phyloP scores from a whole-genome alignment of 2,888 invertebrate genomes.

The Pecten maximus region DNA sequence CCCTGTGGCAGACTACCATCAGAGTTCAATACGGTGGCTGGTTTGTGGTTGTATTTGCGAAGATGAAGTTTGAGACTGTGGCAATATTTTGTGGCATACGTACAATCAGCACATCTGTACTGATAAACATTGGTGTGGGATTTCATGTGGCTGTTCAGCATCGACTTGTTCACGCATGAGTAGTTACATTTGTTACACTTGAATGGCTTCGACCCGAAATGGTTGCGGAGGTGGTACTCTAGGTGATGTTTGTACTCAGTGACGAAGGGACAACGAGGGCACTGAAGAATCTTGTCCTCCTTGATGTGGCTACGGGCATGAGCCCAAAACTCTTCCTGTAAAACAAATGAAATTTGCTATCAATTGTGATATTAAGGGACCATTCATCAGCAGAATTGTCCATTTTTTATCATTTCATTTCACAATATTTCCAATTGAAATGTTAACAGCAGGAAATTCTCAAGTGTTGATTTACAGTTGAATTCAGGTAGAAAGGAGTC shows the following conservation, averaged over 20 bases:
- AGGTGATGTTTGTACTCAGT: conserved; percentile 99
- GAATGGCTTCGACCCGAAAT: conserved; percentile 97
- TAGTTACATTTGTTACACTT: conserved; percentile 92
- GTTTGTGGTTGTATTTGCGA: conserved; percentile 94
- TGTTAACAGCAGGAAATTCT: too few species aligned
- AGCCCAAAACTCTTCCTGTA: conserved; percentile 92
- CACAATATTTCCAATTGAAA: too few species aligned
- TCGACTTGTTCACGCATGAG: conserved; percentile 87
- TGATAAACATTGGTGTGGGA: conserved; percentile 94
- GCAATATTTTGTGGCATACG: conserved; percentile 98
- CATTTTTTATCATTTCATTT: too few species aligned
- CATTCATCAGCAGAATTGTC: too few species aligned
- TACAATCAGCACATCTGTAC: conserved; percentile 95
- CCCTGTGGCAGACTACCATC: conserved; percentile 81
- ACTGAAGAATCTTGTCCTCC: conserved; percentile 94
- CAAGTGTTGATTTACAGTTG: too few species aligned
- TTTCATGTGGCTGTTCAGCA: conserved; percentile 99
- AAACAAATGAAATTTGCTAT: conserved; percentile 10
- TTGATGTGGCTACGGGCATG: conserved; percentile 95
- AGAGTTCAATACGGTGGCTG: conserved; percentile 89
- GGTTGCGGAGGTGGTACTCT: conserved; percentile 96
- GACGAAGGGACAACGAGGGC: conserved; percentile 96
- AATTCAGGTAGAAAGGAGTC: too few species aligned
- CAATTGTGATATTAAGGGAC: too few species aligned
- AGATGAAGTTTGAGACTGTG: conserved; percentile 98